Percentiles rank a stretch among this genome's conserved stretches.
Conservation (phyloP, 2,113 vertebrate genomes). For the Delphinapterus leucas region DNA sequence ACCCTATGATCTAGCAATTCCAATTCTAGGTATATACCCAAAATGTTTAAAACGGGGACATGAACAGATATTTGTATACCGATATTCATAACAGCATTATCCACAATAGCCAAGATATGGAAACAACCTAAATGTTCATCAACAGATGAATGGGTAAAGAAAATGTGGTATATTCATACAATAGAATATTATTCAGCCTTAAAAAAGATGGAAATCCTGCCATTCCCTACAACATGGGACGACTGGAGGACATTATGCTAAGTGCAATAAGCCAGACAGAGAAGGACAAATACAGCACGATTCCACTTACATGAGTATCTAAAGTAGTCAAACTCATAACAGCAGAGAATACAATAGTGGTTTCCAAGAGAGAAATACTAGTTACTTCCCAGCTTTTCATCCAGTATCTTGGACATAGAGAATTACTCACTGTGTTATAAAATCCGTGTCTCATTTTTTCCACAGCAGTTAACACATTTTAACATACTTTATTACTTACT, state of each 20-base stretch:
- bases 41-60: neutral
- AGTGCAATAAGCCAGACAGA: neutral
- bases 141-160: neutral
- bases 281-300: neutral
- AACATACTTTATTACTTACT: neutral
- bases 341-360: neutral
- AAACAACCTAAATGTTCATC: neutral
- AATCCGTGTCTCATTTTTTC: neutral
- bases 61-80: neutral
- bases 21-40: neutral
- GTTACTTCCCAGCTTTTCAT: neutral
- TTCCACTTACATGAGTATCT: neutral
- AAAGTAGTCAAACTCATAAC: neutral
- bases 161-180: neutral
- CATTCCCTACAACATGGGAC: neutral
- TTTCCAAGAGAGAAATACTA: neutral
- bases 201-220: neutral
- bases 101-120: neutral
- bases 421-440: neutral
- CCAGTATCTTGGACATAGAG: neutral
- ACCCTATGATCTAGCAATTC: neutral
- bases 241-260: neutral
- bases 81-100: neutral
- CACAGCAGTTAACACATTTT: neutral
- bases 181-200: neutral